Evolutionary conservation across 2,113 vertebrate species (phyloP), one percentile per base, ranked within the genome.

Genomic region (Bostrychus sinensis): DNA sequence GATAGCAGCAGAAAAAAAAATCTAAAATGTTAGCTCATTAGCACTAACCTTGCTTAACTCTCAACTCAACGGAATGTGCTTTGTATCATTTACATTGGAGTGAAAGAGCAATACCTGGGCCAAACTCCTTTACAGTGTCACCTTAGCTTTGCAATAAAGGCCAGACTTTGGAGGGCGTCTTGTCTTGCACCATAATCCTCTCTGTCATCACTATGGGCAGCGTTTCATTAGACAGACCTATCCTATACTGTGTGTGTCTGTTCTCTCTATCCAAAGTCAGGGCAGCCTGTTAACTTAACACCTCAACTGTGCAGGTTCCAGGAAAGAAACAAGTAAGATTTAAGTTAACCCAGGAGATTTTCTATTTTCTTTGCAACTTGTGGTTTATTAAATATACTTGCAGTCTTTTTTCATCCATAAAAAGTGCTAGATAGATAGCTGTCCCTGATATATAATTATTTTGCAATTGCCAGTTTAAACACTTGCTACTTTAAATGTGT

Each of bases 201-300:
- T 80, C 67, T 81, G 69, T 81, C 69, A 64, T 74, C 75, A 74
- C 69, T 58, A 59, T 56, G 64, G 57, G 62, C 61, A 53, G 57
- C 50, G 61, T 73, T 79, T 71, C 34, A 70, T 74, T 74, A 58
- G 38, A 22, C 25, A 42, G 39, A 60, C n/a, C n/a, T 5, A 0
- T 66, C 48, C 53, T 56, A 50, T 51, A 55, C 23, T 56, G 57
- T 30, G 42, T 60, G 57, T 56, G 50, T 56, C 42, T 73, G 41
- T 46, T 57, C 43, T 54, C 46, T 66, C 28, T 58, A 17, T 36
- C 3, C n/a, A 56, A 26, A 72, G 30, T 72, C 56, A 79, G 32
- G 43, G 45, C 39, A 46, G 56, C 28, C 59, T 70, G 51, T 28
- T 64, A 42, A 70, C 57, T 77, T 74, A 78, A 78, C 81, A 81